Percentiles rank a stretch among this genome's conserved stretches.
These are phyloP conservation scores for Menidia menidia DNA, from an alignment of 2,797 vertebrate species.

Conservation along the genomic window DNA sequence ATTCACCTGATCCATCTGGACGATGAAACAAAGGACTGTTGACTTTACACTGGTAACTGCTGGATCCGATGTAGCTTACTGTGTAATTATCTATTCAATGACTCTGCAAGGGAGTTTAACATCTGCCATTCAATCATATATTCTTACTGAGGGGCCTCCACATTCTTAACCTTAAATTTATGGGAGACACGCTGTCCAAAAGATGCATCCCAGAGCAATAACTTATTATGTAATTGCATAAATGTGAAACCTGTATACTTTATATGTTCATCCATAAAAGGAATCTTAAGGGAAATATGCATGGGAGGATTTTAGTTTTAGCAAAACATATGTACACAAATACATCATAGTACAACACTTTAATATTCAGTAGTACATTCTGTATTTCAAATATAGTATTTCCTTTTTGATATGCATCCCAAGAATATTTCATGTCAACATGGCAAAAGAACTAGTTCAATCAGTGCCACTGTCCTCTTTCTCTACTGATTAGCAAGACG, in stretches of 20 bases:
- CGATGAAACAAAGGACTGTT: slow-evolving; percentile 55
- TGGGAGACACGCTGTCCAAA: slow-evolving; percentile 46
- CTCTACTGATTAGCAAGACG: not conserved
- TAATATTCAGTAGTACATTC: not conserved
- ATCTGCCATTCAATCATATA: slow-evolving; percentile 41
- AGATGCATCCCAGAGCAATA: slow-evolving; percentile 59
- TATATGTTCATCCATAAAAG: slow-evolving; percentile 16
- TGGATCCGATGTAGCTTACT: no score
- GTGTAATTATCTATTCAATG: slow-evolving; percentile 62
- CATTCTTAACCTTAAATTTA: slow-evolving; percentile 42
- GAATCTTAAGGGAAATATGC: slow-evolving; percentile 5
- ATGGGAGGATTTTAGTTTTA: not conserved
- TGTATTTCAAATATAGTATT: not conserved
- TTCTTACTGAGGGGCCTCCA: slow-evolving; percentile 33
- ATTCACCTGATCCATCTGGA: slow-evolving; percentile 34
- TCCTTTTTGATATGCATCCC: not conserved
- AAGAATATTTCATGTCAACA: not conserved
- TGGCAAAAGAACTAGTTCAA: not conserved
- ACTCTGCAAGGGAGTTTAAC: slow-evolving; percentile 49
- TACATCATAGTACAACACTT: not conserved
- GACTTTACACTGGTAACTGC: not conserved
- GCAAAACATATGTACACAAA: not conserved
- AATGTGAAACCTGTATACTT: slow-evolving; percentile 32
- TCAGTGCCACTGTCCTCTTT: slow-evolving; percentile 1
- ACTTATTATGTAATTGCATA: slow-evolving; percentile 50